Evolutionary conservation across 2,113 vertebrate genomes (phyloP), one percentile per base, ranked within the genome.

Genomic region (Ceyx cyanopectus): DNA sequence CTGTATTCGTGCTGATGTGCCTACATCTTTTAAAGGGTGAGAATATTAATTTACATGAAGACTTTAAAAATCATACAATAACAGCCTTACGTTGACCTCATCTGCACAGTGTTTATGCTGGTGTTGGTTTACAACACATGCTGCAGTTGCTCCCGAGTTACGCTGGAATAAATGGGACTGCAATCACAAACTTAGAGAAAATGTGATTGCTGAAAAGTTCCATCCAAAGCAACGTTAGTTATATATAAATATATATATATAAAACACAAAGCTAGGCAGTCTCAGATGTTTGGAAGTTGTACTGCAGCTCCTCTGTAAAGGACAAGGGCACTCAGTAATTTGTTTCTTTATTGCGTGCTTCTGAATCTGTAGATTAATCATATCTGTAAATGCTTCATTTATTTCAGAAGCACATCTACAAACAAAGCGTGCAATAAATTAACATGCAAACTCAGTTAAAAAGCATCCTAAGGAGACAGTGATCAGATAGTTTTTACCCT

Each of bases 361-460:
- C 82, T 94, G 84, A 94, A 94, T 96, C 89, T 93, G 83, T 87
- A 92, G 88, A 95, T 95, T 92, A 95, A 95, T 95, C 86, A 92
- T 95, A 93, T 97, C 96, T 94, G 89, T 83, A 94, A 96, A 96
- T 96, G 93, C 92, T 91, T 94, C 90, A 97, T 96, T 97, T 95
- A 94, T 89, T 90, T 94, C 95, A 92, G 91, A 97, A 97, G 77
- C 85, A 94, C 96, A 94, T 95, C 94, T 97, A 95, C 93, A 95
- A 91, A 83, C 87, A 95, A 91, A 94, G 74, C 93, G 91, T 93
- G 90, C 84, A 93, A 80, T 89, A 90, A 95, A 94, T 95, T 92
- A 95, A 87, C 67, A 93, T 93, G 78, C 82, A 92, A 88, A 93
- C 83, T 90, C 93, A 92, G 92, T 92, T 89, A 88, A 95, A 95